A percentile compares a stretch with the other conserved stretches of the same genome.
Conservation (phyloP, 2,888 invertebrate species). For the Agrotis puta region DNA sequence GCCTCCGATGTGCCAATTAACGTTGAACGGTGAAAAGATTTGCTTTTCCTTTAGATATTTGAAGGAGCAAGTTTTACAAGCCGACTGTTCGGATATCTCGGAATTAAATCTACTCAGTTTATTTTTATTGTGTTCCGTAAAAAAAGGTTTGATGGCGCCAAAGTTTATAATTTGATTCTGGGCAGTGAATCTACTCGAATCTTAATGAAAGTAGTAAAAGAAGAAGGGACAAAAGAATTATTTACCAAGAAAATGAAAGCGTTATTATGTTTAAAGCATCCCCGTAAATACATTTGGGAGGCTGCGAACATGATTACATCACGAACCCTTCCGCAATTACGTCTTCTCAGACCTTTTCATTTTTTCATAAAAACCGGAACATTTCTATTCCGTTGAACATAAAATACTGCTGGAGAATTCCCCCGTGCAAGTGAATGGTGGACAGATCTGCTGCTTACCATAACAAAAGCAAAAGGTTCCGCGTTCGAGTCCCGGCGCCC, state of each 20-base stretch:
- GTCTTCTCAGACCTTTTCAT: constrained; percentile 36
- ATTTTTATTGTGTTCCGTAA: constrained; percentile 30
- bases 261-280: constrained; percentile 26
- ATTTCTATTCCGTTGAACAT: constrained; percentile 47
- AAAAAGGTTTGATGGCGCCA: constrained; percentile 29
- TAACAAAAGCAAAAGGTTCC: constrained; percentile 61
- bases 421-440: constrained; percentile 41
- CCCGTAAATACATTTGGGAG: constrained; percentile 29
- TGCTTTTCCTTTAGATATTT: constrained; percentile 60
- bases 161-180: constrained; percentile 37
- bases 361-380: constrained; percentile 46
- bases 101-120: constrained; percentile 48
- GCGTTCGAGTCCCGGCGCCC: constrained; percentile 38
- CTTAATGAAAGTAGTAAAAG: constrained; percentile 4
- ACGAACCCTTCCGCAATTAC: constrained; percentile 61
- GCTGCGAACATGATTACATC: constrained; percentile 47
- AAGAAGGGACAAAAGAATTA: constrained; percentile 14
- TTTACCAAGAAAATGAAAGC: constrained; percentile 27
- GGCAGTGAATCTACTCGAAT: neutral
- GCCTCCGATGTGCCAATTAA: constrained; percentile 60
- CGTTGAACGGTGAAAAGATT: constrained; percentile 63
- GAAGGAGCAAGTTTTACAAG: constrained; percentile 54
- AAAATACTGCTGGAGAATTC: constrained; percentile 46
- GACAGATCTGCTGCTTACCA: constrained; percentile 62
- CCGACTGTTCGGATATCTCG: constrained; percentile 48